phyloP scores from a whole-genome alignment of 2,797 vertebrate genomes.

The Balearica regulorum region DNA sequence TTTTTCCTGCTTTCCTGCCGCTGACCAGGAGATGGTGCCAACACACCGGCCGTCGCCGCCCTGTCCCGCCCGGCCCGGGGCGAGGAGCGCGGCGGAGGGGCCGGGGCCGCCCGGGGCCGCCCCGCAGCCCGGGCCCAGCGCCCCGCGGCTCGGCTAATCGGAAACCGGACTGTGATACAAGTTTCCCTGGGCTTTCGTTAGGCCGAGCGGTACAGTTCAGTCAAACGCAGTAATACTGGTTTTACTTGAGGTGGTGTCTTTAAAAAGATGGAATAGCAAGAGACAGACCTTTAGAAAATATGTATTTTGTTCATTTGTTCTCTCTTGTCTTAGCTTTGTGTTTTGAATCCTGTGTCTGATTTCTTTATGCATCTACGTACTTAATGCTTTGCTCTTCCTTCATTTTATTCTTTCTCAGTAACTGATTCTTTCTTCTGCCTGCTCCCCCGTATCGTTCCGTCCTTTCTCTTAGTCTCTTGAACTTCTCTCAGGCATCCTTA shows the following conservation, averaged over 20 bases:
- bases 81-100: no score
- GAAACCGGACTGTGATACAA: rapidly evolving
- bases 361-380: neutral
- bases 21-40: neutral
- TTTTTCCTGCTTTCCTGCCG: neutral
- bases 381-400: neutral
- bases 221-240: rapidly evolving
- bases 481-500: neutral
- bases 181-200: neutral
- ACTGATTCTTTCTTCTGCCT: neutral
- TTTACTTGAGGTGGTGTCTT: neutral
- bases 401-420: neutral
- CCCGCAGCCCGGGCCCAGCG: neutral
- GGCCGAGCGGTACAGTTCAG: neutral
- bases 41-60: neutral
- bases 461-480: neutral
- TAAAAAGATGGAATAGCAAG: neutral
- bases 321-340: neutral
- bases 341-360: neutral
- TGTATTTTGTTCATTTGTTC: neutral
- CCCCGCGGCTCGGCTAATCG: neutral
- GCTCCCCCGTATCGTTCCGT: neutral
- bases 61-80: rapidly evolving
- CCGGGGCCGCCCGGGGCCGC: no score
- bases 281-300: neutral